Evolutionary conservation across 2,888 invertebrate species (phyloP).

Genomic region (Meliscaeva auricollis): DNA sequence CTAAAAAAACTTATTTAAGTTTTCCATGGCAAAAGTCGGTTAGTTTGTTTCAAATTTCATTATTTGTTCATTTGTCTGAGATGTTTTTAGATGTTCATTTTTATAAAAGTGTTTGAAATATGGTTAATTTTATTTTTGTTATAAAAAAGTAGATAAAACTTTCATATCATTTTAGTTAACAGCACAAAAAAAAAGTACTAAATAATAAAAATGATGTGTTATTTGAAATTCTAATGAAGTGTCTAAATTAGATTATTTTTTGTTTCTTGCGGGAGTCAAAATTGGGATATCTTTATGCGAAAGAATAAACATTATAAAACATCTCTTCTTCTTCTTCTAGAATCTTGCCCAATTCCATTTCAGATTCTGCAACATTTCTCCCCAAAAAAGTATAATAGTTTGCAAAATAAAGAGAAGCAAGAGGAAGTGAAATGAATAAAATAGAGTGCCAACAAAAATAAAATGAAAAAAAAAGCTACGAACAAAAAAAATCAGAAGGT

Average conservation of each 20-base stretch:
- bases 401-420: slow-evolving; percentile 24
- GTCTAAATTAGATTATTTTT: slow-evolving; percentile 63
- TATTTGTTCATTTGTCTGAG: neutral
- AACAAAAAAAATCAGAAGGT: slow-evolving; percentile 3
- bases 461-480: neutral
- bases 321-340: slow-evolving; percentile 18
- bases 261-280: neutral
- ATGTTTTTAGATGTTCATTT: too few species aligned
- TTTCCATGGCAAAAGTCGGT: neutral
- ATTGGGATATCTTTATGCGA: neutral
- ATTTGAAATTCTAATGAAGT: slow-evolving; percentile 75
- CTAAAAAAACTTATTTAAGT: slow-evolving; percentile 43
- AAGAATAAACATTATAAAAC: slow-evolving; percentile 29
- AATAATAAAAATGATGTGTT: slow-evolving; percentile 43
- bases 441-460: slow-evolving; percentile 65
- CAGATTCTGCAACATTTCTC: slow-evolving; percentile 16
- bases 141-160: neutral
- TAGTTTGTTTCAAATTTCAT: neutral
- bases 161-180: slow-evolving; percentile 8
- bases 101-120: too few species aligned
- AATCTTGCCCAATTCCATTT: neutral
- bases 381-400: slow-evolving; percentile 31
- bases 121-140: too few species aligned
- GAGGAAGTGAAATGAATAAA: slow-evolving; percentile 64
- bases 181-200: slow-evolving; percentile 37